Evolutionary conservation across 2,888 invertebrate genomes (phyloP), one percentile per base, ranked within the genome.

Genomic region (Tetheella fluctuosa): DNA sequence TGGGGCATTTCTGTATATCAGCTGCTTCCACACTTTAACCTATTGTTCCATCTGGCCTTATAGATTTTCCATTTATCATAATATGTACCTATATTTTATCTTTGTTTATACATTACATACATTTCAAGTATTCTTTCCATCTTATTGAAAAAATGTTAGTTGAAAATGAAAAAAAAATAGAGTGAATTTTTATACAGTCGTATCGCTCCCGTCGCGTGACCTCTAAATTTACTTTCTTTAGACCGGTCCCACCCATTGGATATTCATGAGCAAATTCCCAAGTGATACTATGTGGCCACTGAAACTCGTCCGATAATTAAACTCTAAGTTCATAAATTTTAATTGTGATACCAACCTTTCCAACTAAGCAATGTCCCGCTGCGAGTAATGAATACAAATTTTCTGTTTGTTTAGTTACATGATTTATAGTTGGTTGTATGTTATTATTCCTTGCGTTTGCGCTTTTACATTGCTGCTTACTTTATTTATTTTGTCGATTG

Each of bases 261-360:
- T 79, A 82, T 81, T 82, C 80, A 82, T 80, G 79, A 76, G 75
- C 62, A 59, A 67, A 72, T 74, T 70, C 73, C 61, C 66, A 61
- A 64, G 68, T 73, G 71, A 68, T 67, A 67, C 69, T 68, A 69
- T 68, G 69, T 68, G 68, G 67, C 64, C 72, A 68, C 67, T 48
- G 54, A 53, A 39, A 52, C 23, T 25, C 55, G 54, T 55, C 54
- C n/a, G 55, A 55, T 58, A 58, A 58, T 58, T 61, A 64, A 73
- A 70, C 64, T 59, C 63, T 57, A 56, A 59, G 62, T 67, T 63
- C 70, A 76, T 78, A 74, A 74, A 76, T 76, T 71, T 71, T 72
- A 74, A 74, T 71, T 70, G 70, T 70, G 72, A 74, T 75, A 70
- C 68, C 68, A 71, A 70, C 69, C 59, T 61, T 23, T 62, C 62